Conservation (phyloP, 1,140 invertebrate genomes). For the Agrypnia vestita region DNA sequence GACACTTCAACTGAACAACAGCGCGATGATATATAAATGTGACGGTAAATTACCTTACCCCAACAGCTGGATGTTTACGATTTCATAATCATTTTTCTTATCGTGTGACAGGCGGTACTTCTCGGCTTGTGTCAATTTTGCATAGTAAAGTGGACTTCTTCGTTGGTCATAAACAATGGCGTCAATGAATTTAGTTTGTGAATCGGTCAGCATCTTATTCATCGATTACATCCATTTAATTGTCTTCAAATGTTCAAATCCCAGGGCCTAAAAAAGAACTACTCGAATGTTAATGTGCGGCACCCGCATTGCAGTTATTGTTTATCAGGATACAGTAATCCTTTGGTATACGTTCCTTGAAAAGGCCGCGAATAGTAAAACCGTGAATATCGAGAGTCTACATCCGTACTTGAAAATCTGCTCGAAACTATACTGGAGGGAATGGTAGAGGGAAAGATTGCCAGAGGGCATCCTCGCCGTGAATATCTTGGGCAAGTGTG, state of each 20-base stretch:
- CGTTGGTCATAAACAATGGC: slow-evolving; percentile 31
- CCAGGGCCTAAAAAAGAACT: not conserved
- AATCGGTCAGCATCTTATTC: slow-evolving; percentile 27
- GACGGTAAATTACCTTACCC: slow-evolving; percentile 43
- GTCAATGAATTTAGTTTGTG: slow-evolving; percentile 35
- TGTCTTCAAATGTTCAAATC: not conserved
- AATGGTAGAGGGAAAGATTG: too few relatives aligned
- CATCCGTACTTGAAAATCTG: too few relatives aligned
- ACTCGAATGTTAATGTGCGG: too few relatives aligned
- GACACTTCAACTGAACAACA: not conserved
- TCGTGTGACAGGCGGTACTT: slow-evolving; percentile 5
- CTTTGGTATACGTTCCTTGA: too few relatives aligned
- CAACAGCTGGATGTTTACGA: slow-evolving; percentile 30
- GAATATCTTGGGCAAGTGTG: too few relatives aligned
- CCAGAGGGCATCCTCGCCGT: too few relatives aligned
- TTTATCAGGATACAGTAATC: too few relatives aligned
- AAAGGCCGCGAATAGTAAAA: too few relatives aligned
- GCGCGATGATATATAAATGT: too few relatives aligned
- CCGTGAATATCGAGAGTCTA: too few relatives aligned
- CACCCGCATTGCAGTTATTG: too few relatives aligned
- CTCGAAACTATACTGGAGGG: too few relatives aligned
- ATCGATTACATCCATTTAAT: not conserved
- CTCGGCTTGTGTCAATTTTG: slow-evolving; percentile 29
- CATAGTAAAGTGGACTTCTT: slow-evolving; percentile 33
- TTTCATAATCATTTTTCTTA: slow-evolving; percentile 20